These are phyloP conservation scores for Pammene aurita DNA, from an alignment of 2,888 invertebrate genomes.

Conservation along the genomic window DNA sequence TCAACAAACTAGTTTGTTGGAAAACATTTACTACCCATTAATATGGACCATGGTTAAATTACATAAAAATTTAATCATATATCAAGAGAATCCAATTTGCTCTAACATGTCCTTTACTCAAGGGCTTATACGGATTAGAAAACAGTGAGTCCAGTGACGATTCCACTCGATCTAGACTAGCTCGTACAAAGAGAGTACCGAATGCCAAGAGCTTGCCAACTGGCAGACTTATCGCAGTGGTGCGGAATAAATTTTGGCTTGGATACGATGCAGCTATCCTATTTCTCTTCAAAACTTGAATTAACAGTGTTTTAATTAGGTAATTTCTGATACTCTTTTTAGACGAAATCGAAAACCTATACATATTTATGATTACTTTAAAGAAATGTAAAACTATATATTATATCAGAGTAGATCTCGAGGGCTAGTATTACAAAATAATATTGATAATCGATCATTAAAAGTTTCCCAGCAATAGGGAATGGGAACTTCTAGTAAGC, in stretches of 20 bases:
- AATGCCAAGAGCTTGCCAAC: constrained; percentile 65
- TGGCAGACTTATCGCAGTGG: constrained; percentile 55
- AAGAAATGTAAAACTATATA: too few species aligned
- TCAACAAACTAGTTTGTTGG: too few species aligned
- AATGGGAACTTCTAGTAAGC: background rate
- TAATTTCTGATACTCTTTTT: background rate
- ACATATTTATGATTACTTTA: too few species aligned
- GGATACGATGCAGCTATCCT: constrained; percentile 38
- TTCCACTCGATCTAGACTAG: constrained; percentile 55
- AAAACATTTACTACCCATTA: too few species aligned
- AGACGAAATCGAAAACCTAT: background rate
- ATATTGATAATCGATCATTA: constrained; percentile 2
- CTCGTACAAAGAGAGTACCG: constrained; percentile 59
- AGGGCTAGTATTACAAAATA: background rate
- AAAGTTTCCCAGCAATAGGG: constrained; percentile 2
- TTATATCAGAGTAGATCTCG: background rate
- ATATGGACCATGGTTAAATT: too few species aligned
- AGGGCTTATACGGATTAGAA: constrained; percentile 60
- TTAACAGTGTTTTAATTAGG: background rate
- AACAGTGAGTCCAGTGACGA: constrained; percentile 58
- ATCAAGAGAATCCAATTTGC: constrained; percentile 34
- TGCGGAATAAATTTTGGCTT: constrained; percentile 54
- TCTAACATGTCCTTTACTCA: constrained; percentile 50
- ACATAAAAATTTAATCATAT: constrained; percentile 20
- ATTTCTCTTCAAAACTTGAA: constrained; percentile 5